Percentiles rank a stretch among this genome's conserved stretches.
Evolutionary conservation across 2,113 vertebrate species (phyloP).

Genomic region (Corapipo altera): DNA sequence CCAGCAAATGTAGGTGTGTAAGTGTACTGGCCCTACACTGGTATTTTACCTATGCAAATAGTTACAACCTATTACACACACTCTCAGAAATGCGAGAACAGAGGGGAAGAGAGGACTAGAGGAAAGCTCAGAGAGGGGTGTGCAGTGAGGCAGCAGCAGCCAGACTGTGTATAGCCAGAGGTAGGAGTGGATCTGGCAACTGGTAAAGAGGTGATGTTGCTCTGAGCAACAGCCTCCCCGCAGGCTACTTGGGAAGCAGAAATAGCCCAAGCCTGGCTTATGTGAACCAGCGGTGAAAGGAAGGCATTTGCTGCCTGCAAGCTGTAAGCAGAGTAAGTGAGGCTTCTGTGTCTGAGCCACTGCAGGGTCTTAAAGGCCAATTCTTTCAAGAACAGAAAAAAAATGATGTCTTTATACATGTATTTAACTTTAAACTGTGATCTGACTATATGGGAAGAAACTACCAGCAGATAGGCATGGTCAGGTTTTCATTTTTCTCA

Average conservation of each 20-base stretch:
- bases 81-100: neutral
- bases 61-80: neutral
- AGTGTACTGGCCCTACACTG: neutral
- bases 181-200: neutral
- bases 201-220: neutral
- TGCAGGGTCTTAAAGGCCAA: neutral
- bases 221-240: neutral
- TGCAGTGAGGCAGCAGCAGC: neutral
- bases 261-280: neutral
- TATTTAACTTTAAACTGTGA: neutral
- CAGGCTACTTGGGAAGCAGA: neutral
- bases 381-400: neutral
- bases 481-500: neutral
- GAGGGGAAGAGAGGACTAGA: neutral
- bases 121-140: neutral
- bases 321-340: neutral
- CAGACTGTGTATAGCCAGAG: rapidly evolving
- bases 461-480: neutral
- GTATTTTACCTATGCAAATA: neutral
- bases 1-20: neutral
- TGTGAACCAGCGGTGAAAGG: rapidly evolving
- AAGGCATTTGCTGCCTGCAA: neutral
- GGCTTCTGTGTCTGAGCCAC: neutral
- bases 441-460: neutral
- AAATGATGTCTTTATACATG: rapidly evolving